phyloP scores from a whole-genome alignment of 2,113 vertebrate genomes.

The Montifringilla adamsi region DNA sequence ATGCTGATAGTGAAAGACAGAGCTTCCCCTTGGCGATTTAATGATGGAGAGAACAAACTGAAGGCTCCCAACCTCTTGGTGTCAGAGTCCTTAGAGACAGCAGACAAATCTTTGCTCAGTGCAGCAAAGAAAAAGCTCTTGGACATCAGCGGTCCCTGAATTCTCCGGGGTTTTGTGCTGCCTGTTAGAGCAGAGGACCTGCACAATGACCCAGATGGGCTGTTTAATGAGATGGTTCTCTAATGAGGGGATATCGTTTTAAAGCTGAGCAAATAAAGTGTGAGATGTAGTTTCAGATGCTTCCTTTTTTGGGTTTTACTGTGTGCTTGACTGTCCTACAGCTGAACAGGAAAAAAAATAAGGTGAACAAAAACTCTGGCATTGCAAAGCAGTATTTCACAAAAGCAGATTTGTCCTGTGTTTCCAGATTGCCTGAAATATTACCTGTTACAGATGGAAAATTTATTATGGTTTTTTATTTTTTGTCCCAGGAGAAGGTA shows the following conservation, averaged over 20 bases:
- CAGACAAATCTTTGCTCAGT: constrained; percentile 54
- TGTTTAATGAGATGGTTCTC: constrained; percentile 43
- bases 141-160: neutral
- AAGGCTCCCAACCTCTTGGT: constrained; percentile 9
- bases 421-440: neutral
- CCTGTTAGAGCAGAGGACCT: constrained; percentile 17
- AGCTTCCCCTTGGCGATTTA: constrained; percentile 23
- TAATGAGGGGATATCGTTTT: constrained; percentile 17
- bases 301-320: neutral
- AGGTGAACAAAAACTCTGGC: neutral
- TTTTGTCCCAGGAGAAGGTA: neutral
- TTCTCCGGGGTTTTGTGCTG: constrained; percentile 11
- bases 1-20: constrained; percentile 5
- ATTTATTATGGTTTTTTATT: neutral
- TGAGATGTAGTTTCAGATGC: neutral
- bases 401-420: neutral
- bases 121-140: constrained; percentile 7
- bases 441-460: neutral
- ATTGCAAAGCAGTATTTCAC: neutral
- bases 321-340: neutral
- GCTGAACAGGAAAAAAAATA: neutral
- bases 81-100: neutral
- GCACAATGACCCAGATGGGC: constrained; percentile 32
- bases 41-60: constrained; percentile 35
- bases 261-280: constrained; percentile 16